These are phyloP conservation scores for Nasonia giraulti DNA, from an alignment of 1,140 invertebrate species.

Conservation along the genomic window DNA sequence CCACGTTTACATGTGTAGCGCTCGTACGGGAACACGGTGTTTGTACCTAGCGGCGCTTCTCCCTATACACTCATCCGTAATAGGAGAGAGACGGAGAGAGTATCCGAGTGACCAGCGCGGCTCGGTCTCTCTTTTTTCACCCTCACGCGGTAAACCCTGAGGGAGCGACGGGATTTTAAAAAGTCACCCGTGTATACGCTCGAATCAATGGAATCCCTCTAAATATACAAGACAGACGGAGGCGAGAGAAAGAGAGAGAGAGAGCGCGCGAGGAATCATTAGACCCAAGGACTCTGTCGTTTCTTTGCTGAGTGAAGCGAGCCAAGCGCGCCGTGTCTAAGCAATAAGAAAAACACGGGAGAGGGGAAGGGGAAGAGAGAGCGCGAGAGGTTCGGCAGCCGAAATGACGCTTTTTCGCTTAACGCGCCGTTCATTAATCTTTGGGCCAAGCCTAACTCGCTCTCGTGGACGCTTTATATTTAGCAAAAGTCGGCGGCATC, in stretches of 20 bases:
- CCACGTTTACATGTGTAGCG: conserved; percentile 52
- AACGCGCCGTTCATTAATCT: conserved; percentile 58
- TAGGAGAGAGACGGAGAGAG: conserved; percentile 44
- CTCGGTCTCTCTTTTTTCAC: conserved; percentile 42
- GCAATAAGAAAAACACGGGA: conserved; percentile 5
- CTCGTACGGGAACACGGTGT: conserved; percentile 56
- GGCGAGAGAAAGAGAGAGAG: not conserved
- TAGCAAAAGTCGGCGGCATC: conserved; percentile 57
- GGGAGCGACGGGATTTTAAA: not conserved
- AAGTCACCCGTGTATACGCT: not conserved
- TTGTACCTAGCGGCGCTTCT: conserved; percentile 28
- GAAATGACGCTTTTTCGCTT: conserved; percentile 41
- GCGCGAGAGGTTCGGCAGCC: not conserved
- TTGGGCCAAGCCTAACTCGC: conserved; percentile 53
- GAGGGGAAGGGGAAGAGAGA: too few species aligned
- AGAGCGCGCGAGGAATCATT: not conserved
- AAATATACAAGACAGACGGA: not conserved
- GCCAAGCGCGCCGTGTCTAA: not conserved
- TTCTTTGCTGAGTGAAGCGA: not conserved
- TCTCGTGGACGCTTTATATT: conserved; percentile 57
- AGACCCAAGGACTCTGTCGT: not conserved
- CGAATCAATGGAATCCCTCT: conserved; percentile 4
- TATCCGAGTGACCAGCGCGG: conserved; percentile 55
- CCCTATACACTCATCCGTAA: not conserved
- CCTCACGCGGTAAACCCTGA: not conserved